Evolutionary conservation across 2,113 vertebrate species (phyloP).

Genomic region (Danionella cerebrum): DNA sequence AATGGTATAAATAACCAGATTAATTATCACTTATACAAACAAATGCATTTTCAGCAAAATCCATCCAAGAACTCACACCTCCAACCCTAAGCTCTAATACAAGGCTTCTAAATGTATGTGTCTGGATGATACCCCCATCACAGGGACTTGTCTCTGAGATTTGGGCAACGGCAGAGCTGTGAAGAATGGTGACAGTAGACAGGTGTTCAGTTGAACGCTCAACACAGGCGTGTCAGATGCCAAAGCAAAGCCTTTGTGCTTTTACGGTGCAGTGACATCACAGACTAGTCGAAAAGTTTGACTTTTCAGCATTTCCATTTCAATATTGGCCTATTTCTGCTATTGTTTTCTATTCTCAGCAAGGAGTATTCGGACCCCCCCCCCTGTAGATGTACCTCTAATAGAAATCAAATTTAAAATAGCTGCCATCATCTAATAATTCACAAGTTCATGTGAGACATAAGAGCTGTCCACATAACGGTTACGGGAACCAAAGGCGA

Average conservation of each 20-base stretch:
- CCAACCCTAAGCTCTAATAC: not conserved
- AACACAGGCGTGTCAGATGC: constrained; percentile 51
- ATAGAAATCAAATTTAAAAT: no score
- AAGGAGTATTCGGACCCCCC: not conserved
- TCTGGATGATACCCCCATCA: constrained; percentile 21
- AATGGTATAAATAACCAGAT: not conserved
- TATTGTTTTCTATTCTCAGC: not conserved
- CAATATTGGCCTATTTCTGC: not conserved
- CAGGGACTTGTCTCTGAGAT: constrained; percentile 46
- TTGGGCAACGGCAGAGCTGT: constrained; percentile 46
- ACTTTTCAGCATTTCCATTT: not conserved
- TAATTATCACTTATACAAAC: constrained; percentile 20
- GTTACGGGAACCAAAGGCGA: no score
- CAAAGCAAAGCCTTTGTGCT: constrained; percentile 50
- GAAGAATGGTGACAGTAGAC: constrained; percentile 58
- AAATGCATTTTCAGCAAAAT: constrained; percentile 12
- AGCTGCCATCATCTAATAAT: no score
- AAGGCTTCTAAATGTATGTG: not conserved
- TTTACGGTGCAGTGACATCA: constrained; percentile 52
- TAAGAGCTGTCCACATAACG: no score
- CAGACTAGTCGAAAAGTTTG: constrained; percentile 14
- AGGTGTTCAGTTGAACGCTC: constrained; percentile 61
- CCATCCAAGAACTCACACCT: not conserved
- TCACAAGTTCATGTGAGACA: no score
- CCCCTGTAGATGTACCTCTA: no score